Evolutionary conservation across 1,140 invertebrate species (phyloP).

Genomic region (Globodera rostochiensis): DNA sequence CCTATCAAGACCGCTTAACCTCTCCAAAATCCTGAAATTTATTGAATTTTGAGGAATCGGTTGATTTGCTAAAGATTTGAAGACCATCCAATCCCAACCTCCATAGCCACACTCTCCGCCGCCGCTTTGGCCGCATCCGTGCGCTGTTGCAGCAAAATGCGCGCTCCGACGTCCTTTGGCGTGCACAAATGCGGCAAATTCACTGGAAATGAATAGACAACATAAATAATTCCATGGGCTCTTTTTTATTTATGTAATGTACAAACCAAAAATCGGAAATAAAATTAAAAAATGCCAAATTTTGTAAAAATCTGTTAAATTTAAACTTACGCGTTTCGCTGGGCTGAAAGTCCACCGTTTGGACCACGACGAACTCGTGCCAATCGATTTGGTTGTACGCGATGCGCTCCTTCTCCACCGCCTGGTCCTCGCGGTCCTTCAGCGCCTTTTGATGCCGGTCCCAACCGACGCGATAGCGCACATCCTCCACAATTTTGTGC

Average conservation of each 20-base stretch:
- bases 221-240: too few relatives aligned
- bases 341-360: slow-evolving; percentile 97
- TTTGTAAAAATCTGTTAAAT: too few relatives aligned
- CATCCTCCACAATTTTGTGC: slow-evolving; percentile 79
- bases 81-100: slow-evolving; percentile 41
- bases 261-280: slow-evolving; percentile 1
- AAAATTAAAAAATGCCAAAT: not conserved
- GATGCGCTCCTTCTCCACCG: slow-evolving; percentile 88
- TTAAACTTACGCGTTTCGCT: slow-evolving; percentile 82
- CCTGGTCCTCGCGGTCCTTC: slow-evolving; percentile 86
- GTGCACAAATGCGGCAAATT: slow-evolving; percentile 60
- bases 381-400: slow-evolving; percentile 98
- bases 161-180: slow-evolving; percentile 60
- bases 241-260: slow-evolving; percentile 3
- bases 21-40: too few relatives aligned
- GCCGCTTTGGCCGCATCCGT: slow-evolving; percentile 60
- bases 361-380: slow-evolving; percentile 99
- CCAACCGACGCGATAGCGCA: slow-evolving; percentile 93
- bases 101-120: slow-evolving; percentile 59
- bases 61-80: too few relatives aligned
- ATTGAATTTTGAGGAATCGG: too few relatives aligned
- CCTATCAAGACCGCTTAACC: too few relatives aligned
- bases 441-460: slow-evolving; percentile 77
- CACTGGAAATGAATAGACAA: slow-evolving; percentile 42
- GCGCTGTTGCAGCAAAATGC: slow-evolving; percentile 59